Evolutionary conservation across 2,888 invertebrate genomes (phyloP).

Genomic region (Elmis aenea): DNA sequence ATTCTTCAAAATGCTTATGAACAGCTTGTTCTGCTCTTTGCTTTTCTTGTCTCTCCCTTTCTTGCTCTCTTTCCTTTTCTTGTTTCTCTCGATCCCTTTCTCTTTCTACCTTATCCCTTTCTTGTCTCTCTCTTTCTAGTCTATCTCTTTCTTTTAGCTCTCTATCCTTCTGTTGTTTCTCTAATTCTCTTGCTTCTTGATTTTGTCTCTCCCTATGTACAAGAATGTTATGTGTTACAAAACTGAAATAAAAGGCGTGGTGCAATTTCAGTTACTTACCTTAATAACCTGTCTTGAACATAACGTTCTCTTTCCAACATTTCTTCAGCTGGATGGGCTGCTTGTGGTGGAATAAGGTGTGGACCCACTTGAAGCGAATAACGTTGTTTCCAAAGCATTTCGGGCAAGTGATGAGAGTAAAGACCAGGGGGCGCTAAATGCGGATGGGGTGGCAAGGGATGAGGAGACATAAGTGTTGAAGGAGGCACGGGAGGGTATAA

Average conservation of each 20-base stretch:
- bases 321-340: constrained; percentile 45
- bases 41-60: constrained; percentile 46
- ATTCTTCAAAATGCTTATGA: constrained; percentile 86
- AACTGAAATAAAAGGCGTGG: no score
- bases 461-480: constrained; percentile 43
- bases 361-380: constrained; percentile 52
- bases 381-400: constrained; percentile 59
- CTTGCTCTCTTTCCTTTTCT: constrained; percentile 56
- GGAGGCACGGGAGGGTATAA: constrained; percentile 31
- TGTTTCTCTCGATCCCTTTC: constrained; percentile 44
- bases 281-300: constrained; percentile 59
- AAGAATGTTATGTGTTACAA: no score
- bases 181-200: constrained; percentile 61
- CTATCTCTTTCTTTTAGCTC: constrained; percentile 52
- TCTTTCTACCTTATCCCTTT: constrained; percentile 52
- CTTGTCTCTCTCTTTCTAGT: constrained; percentile 48
- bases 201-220: constrained; percentile 50
- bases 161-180: constrained; percentile 48
- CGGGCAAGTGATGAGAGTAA: constrained; percentile 46
- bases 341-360: constrained; percentile 44
- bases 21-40: constrained; percentile 67
- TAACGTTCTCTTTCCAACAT: constrained; percentile 50
- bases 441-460: constrained; percentile 39
- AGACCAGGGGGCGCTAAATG: constrained; percentile 34
- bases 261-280: no score